Conservation (phyloP, 2,797 vertebrate species). For the Fundulus diaphanus region DNA sequence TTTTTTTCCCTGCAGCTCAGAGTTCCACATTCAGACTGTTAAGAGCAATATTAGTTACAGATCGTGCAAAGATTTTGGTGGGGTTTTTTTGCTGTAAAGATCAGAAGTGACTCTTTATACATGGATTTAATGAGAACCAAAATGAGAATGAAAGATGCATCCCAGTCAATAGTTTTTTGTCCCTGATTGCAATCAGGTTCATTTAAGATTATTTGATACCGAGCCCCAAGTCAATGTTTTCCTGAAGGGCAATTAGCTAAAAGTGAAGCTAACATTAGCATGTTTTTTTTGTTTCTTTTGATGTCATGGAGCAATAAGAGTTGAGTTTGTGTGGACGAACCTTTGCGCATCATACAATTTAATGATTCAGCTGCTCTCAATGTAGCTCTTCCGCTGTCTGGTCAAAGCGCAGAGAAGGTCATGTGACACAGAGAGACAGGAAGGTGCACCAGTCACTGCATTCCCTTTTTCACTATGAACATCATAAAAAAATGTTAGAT, state of each 20-base stretch:
- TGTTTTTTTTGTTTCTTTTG: neutral
- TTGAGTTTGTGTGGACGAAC: neutral
- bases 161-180: neutral
- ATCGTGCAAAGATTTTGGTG: conserved; percentile 51
- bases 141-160: neutral
- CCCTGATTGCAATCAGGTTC: neutral
- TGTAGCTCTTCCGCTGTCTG: neutral
- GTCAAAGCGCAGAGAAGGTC: neutral
- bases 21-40: conserved; percentile 48
- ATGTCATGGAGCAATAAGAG: neutral
- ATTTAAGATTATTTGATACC: neutral
- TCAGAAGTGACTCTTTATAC: conserved; percentile 4
- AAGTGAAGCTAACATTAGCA: neutral
- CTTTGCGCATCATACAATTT: neutral
- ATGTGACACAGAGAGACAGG: neutral
- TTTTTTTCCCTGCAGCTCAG: conserved; percentile 56
- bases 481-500: neutral
- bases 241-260: neutral
- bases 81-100: conserved; percentile 41
- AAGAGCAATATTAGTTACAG: conserved; percentile 48
- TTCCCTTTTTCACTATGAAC: neutral
- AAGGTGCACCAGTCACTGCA: neutral
- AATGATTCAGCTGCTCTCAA: neutral
- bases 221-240: neutral
- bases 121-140: neutral